Evolutionary conservation across 2,888 invertebrate species (phyloP).

Genomic region (Meandrusa payeni): DNA sequence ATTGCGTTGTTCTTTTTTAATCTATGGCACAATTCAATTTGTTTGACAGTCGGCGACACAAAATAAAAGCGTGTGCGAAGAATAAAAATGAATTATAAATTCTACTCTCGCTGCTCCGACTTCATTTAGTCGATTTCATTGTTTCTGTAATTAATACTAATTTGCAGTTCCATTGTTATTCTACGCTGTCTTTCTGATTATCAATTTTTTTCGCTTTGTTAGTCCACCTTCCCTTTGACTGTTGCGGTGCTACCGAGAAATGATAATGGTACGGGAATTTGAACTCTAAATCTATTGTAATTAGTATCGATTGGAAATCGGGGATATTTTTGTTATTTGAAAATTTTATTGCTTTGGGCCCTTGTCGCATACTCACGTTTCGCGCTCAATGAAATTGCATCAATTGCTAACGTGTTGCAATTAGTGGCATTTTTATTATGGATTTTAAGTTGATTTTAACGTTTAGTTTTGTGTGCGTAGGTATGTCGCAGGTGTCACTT

Average conservation of each 20-base stretch:
- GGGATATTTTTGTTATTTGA: slow-evolving; percentile 39
- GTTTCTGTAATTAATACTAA: slow-evolving; percentile 75
- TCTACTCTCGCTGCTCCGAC: slow-evolving; percentile 54
- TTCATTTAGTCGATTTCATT: slow-evolving; percentile 64
- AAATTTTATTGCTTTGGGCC: slow-evolving; percentile 52
- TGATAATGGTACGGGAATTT: slow-evolving; percentile 37
- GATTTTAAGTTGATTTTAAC: slow-evolving; percentile 57
- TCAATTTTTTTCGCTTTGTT: slow-evolving; percentile 57
- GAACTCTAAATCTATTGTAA: slow-evolving; percentile 39
- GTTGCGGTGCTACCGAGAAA: slow-evolving; percentile 39
- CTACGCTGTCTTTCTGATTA: slow-evolving; percentile 47
- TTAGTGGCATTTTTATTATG: slow-evolving; percentile 71
- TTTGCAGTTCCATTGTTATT: slow-evolving; percentile 74
- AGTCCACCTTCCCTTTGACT: slow-evolving; percentile 59
- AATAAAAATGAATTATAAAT: slow-evolving; percentile 50
- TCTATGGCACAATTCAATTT: slow-evolving; percentile 19
- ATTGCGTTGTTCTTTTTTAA: slow-evolving; percentile 7
- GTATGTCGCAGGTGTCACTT: slow-evolving; percentile 51
- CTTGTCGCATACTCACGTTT: slow-evolving; percentile 73
- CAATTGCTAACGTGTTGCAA: slow-evolving; percentile 69
- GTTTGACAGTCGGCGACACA: slow-evolving; percentile 13
- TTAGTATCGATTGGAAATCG: slow-evolving; percentile 40
- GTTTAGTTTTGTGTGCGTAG: slow-evolving; percentile 44
- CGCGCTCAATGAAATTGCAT: slow-evolving; percentile 74
- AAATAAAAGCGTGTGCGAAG: slow-evolving; percentile 5